Conservation (phyloP, 2,797 vertebrate genomes). For the Cryptoprocta ferox region DNA sequence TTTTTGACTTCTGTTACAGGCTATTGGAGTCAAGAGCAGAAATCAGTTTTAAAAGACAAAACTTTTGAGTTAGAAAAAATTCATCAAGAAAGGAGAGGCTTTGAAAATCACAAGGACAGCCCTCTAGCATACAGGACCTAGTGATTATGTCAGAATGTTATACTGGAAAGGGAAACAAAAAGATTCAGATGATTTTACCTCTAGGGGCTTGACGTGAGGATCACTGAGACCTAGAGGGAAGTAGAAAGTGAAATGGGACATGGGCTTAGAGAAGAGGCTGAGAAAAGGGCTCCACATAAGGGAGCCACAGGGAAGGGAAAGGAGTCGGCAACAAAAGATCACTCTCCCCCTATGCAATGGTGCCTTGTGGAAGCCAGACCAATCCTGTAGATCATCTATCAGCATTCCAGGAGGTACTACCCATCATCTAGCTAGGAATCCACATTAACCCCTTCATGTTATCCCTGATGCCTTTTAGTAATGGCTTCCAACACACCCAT, state of each 20-base stretch:
- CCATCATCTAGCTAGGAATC: background rate
- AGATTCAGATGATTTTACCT: background rate
- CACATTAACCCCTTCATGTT: background rate
- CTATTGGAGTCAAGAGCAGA: background rate
- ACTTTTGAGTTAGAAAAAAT: background rate
- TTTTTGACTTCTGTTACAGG: background rate
- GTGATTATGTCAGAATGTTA: background rate
- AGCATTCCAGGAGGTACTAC: background rate
- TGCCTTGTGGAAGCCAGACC: background rate
- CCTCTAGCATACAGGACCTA: background rate
- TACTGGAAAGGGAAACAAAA: background rate
- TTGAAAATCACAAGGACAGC: background rate
- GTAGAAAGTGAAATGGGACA: background rate
- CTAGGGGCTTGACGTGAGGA: background rate
- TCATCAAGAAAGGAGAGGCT: conserved; percentile 13
- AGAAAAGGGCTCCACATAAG: too few relatives aligned
- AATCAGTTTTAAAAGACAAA: background rate
- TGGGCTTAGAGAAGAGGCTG: background rate
- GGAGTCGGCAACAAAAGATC: background rate
- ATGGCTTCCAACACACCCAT: background rate
- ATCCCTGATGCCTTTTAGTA: background rate
- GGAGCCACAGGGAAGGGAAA: background rate
- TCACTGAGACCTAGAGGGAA: background rate
- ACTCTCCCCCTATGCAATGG: too few relatives aligned
- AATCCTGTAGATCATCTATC: background rate